These are phyloP conservation scores for Alexandromys oeconomus DNA, from an alignment of 2,797 vertebrate species.

Conservation along the genomic window DNA sequence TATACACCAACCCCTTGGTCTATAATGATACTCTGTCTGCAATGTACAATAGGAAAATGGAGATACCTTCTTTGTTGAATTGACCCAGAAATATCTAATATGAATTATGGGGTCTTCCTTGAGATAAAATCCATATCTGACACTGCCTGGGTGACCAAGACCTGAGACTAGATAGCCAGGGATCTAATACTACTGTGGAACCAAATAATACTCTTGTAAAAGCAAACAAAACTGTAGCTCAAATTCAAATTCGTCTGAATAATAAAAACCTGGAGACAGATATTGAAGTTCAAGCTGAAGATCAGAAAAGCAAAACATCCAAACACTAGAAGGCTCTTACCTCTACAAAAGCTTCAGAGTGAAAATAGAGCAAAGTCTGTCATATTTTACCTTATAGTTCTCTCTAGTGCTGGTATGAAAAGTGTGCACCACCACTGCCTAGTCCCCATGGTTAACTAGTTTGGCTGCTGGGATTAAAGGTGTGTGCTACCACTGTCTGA, in stretches of 20 bases:
- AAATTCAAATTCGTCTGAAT: too few species aligned
- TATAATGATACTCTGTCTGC: not conserved
- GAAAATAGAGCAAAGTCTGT: too few species aligned
- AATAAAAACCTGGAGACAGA: too few species aligned
- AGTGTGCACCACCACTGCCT: too few species aligned
- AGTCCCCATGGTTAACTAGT: too few species aligned
- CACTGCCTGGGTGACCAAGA: not conserved
- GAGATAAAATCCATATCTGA: not conserved
- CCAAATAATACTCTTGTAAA: not conserved
- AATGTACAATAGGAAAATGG: not conserved
- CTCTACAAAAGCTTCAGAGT: too few species aligned
- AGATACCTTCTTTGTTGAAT: not conserved
- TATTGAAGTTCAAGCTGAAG: too few species aligned
- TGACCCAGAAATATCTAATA: not conserved
- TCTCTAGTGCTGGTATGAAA: too few species aligned
- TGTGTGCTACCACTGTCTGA: too few species aligned
- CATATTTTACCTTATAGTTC: too few species aligned
- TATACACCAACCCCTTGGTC: not conserved
- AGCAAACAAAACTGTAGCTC: not conserved
- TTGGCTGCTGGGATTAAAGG: too few species aligned
- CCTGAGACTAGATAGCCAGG: not conserved
- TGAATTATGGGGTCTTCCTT: not conserved
- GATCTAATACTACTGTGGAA: not conserved
- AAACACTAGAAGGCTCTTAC: fast-evolving
- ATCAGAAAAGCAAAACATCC: too few species aligned